Evolutionary conservation across 2,888 invertebrate genomes (phyloP).

Genomic region (Mongoloraphidia duomilia): DNA sequence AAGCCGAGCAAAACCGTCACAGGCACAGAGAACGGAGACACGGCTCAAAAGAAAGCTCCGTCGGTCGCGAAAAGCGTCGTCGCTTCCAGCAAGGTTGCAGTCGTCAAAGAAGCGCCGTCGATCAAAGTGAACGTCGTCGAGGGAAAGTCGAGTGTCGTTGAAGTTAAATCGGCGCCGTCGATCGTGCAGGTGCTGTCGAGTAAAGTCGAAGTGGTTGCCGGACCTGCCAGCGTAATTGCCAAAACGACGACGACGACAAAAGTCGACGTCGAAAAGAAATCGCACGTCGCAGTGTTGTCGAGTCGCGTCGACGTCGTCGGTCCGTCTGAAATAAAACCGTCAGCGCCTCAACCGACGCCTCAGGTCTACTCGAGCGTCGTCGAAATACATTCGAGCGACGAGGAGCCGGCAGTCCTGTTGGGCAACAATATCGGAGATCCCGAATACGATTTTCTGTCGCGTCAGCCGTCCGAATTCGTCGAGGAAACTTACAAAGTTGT

Average conservation of each 20-base stretch:
- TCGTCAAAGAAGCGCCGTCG: constrained; percentile 17
- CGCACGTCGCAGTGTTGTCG: constrained; percentile 25
- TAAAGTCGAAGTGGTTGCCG: constrained; percentile 40
- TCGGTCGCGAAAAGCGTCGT: no score
- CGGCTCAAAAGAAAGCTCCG: constrained; percentile 21
- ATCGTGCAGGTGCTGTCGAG: constrained; percentile 25
- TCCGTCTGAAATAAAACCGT: constrained; percentile 27
- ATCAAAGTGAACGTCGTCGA: constrained; percentile 5
- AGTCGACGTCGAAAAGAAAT: constrained; percentile 23
- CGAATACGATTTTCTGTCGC: constrained; percentile 71
- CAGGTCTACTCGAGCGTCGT: constrained; percentile 39
- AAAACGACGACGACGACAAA: constrained; percentile 26
- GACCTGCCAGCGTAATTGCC: constrained; percentile 33
- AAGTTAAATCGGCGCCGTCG: constrained; percentile 4
- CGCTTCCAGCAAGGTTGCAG: no score
- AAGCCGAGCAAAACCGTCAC: constrained; percentile 31
- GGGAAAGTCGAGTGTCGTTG: neutral
- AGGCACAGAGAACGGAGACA: constrained; percentile 18
- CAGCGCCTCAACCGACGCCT: constrained; percentile 20
- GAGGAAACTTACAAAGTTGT: constrained; percentile 77
- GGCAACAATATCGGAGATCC: constrained; percentile 67
- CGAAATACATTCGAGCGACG: constrained; percentile 36
- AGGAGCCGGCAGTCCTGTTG: constrained; percentile 40
- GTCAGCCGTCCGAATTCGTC: constrained; percentile 71
- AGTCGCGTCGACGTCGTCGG: constrained; percentile 25